Evolutionary conservation across 2,113 vertebrate species (phyloP).

Genomic region (Atlantisia rogersi): DNA sequence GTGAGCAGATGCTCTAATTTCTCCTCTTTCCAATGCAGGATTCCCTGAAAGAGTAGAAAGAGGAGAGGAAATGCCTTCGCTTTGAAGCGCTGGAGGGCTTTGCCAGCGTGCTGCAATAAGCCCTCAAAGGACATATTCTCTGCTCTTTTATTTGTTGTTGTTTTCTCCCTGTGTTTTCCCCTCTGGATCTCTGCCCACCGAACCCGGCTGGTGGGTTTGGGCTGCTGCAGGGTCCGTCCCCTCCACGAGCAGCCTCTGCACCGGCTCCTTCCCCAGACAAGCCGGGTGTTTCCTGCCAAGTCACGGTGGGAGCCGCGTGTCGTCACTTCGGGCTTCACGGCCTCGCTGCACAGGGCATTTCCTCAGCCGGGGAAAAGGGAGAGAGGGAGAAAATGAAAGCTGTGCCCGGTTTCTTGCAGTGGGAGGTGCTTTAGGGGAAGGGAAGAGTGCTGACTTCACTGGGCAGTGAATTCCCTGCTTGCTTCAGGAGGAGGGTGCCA

Average conservation of each 20-base stretch:
- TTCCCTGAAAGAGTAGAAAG: neutral
- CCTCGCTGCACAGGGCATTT: neutral
- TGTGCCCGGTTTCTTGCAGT: neutral
- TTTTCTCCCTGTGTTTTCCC: neutral
- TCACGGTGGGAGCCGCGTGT: neutral
- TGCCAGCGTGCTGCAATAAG: neutral
- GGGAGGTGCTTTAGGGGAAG: neutral
- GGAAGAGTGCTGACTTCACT: neutral
- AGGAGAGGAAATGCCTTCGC: neutral
- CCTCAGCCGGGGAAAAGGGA: neutral
- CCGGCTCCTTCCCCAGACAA: fast-evolving
- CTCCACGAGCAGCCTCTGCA: neutral
- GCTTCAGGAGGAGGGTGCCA: neutral
- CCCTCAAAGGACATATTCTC: neutral
- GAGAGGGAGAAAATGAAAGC: constrained; percentile 20
- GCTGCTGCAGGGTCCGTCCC: neutral
- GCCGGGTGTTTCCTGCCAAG: neutral
- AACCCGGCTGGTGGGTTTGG: fast-evolving
- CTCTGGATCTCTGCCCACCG: neutral
- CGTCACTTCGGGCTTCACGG: neutral
- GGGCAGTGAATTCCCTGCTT: neutral
- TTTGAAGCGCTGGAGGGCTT: neutral
- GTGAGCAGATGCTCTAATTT: neutral
- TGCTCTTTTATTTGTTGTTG: neutral
- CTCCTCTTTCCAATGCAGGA: neutral